Percentiles rank a stretch among this genome's conserved stretches.
These are phyloP conservation scores for Orthosia gothica DNA, from an alignment of 2,888 invertebrate genomes.

Conservation along the genomic window DNA sequence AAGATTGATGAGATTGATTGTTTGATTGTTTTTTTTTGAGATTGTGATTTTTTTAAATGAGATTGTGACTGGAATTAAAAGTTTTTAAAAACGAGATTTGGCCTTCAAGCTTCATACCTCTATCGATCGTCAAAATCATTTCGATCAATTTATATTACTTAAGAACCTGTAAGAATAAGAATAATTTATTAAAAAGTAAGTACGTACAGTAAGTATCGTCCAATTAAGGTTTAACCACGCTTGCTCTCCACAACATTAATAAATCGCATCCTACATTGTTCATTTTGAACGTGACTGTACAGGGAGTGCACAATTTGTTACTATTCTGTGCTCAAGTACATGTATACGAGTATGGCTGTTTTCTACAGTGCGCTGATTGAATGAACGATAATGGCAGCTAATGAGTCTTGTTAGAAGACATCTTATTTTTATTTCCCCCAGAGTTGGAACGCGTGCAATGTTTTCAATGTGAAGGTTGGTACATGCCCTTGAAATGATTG, in stretches of 20 bases:
- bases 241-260: not conserved
- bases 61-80: too few species aligned
- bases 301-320: constrained; percentile 47
- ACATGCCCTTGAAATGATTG: not conserved
- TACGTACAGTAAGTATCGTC: too few species aligned
- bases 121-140: not conserved
- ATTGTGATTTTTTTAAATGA: too few species aligned
- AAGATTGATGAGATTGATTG: too few species aligned
- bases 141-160: too few species aligned
- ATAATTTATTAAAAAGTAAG: too few species aligned
- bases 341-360: constrained; percentile 29
- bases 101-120: too few species aligned
- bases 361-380: constrained; percentile 54
- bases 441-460: constrained; percentile 5
- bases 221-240: not conserved
- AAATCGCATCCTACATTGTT: constrained; percentile 1
- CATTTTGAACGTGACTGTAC: constrained; percentile 38
- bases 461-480: not conserved
- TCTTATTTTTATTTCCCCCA: constrained; percentile 45
- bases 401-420: constrained; percentile 41
- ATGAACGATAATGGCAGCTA: constrained; percentile 55
- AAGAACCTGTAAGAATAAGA: too few species aligned
- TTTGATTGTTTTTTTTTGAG: too few species aligned
- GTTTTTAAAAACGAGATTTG: too few species aligned
- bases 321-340: constrained; percentile 16